Evolutionary conservation across 2,888 invertebrate genomes (phyloP).

Genomic region (Syrphus vitripennis): DNA sequence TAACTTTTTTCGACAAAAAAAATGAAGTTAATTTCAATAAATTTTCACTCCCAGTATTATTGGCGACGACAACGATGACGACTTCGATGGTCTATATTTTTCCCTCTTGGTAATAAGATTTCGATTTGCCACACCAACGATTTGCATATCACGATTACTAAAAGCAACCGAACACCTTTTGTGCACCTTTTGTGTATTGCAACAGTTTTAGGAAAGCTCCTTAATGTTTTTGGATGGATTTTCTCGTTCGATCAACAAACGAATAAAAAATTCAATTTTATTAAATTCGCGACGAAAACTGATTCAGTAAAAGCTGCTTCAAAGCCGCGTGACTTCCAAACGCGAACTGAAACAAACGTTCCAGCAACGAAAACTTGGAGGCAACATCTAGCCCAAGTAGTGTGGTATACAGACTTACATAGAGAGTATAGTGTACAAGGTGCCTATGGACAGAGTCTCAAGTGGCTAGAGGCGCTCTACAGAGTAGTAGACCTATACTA

Average conservation of each 20-base stretch:
- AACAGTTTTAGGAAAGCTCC: constrained; percentile 30
- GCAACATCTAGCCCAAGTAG: constrained; percentile 35
- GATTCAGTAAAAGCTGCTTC: constrained; percentile 51
- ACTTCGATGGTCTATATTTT: constrained; percentile 34
- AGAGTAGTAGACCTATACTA: constrained; percentile 14
- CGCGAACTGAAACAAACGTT: constrained; percentile 71
- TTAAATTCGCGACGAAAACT: constrained; percentile 46
- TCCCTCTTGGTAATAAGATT: constrained; percentile 30
- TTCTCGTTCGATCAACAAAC: constrained; percentile 9
- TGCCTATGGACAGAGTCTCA: constrained; percentile 48
- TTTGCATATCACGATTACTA: constrained; percentile 69
- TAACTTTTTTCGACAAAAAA: background rate
- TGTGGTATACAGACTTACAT: constrained; percentile 22
- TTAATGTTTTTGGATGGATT: constrained; percentile 13
- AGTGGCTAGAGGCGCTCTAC: constrained; percentile 25
- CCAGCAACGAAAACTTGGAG: constrained; percentile 57
- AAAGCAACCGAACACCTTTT: constrained; percentile 26
- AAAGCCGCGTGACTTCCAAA: constrained; percentile 73
- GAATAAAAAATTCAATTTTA: background rate
- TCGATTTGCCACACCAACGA: constrained; percentile 66
- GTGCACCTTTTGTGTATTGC: constrained; percentile 36
- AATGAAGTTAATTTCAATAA: constrained; percentile 41
- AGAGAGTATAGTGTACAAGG: constrained; percentile 34
- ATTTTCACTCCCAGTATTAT: constrained; percentile 34
- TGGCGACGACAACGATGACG: background rate